Conservation (phyloP, 2,797 vertebrate species). For the Chloroceryle amazona region DNA sequence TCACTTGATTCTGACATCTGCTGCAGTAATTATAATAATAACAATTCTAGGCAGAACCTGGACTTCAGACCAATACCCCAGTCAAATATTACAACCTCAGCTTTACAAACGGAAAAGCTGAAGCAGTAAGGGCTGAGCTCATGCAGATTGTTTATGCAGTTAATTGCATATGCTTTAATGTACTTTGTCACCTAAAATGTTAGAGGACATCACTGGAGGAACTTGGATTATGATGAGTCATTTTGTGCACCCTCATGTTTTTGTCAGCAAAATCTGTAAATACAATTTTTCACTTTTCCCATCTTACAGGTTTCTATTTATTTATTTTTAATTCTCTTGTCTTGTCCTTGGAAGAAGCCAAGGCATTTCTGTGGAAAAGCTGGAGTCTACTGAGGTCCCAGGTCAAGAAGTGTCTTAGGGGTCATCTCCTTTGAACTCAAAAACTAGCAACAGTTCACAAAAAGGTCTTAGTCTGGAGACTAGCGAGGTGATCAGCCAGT, state of each 20-base stretch:
- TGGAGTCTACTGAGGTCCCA: neutral
- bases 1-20: neutral
- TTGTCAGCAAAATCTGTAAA: neutral
- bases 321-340: neutral
- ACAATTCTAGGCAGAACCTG: conserved; percentile 1
- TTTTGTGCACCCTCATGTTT: neutral
- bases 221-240: neutral
- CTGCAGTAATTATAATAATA: neutral
- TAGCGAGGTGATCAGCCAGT: neutral
- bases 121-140: conserved; percentile 24
- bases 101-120: neutral
- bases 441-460: neutral
- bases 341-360: neutral
- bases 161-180: neutral
- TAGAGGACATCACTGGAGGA: neutral
- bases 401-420: neutral
- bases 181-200: neutral
- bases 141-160: neutral
- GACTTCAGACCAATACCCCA: neutral
- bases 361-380: neutral
- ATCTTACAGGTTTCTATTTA: neutral
- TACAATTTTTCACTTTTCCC: neutral
- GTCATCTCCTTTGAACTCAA: neutral
- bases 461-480: neutral
- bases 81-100: neutral